These are phyloP conservation scores for Malurus splendens DNA, from an alignment of 2,797 vertebrate species.

Conservation along the genomic window DNA sequence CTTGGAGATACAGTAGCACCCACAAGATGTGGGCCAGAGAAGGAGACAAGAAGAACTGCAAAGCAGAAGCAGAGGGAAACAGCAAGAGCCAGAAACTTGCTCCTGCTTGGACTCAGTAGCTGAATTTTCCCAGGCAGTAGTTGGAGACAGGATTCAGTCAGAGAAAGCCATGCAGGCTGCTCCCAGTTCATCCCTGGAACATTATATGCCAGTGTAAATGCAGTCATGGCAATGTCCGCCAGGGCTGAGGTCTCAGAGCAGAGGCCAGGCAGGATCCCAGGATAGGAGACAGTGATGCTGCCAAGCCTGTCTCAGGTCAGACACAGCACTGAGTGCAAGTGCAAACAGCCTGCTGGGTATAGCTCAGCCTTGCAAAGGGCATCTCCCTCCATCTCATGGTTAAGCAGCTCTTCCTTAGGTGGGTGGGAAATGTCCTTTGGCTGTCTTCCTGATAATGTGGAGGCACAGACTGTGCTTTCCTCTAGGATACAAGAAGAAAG, in stretches of 20 bases:
- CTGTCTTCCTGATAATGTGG: neutral
- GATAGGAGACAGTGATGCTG: neutral
- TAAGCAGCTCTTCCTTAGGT: neutral
- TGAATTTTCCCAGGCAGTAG: neutral
- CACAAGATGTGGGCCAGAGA: neutral
- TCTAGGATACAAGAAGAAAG: constrained; percentile 27
- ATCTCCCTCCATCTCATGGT: neutral
- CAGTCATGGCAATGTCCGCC: accelerated
- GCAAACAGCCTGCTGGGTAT: neutral
- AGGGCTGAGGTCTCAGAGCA: neutral
- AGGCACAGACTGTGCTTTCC: constrained; percentile 46
- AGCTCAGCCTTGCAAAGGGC: neutral
- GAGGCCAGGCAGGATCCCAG: neutral
- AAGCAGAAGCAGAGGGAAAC: neutral
- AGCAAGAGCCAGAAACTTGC: neutral
- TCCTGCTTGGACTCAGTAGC: neutral
- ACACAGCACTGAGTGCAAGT: neutral
- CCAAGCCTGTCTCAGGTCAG: neutral
- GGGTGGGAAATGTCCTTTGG: constrained; percentile 33
- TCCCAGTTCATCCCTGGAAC: neutral
- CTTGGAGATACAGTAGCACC: neutral
- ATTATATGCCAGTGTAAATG: neutral
- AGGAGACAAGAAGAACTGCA: neutral
- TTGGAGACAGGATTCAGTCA: neutral
- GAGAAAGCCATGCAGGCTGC: neutral